phyloP scores from a whole-genome alignment of 2,797 vertebrate genomes.

The Argyrosomus regius region DNA sequence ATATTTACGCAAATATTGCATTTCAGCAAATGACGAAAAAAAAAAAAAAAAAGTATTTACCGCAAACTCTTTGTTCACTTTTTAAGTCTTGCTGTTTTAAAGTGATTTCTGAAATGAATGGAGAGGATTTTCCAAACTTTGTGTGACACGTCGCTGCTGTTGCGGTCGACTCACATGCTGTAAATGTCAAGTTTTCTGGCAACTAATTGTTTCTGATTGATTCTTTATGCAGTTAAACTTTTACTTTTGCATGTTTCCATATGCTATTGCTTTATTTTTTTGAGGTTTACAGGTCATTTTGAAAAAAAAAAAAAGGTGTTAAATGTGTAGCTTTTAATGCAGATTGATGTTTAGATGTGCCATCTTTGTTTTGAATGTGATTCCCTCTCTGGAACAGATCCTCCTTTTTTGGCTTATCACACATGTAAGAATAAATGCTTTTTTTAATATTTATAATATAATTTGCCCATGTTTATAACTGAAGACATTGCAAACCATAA shows the following conservation, averaged over 20 bases:
- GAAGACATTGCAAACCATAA: constrained; percentile 63
- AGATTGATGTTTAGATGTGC: constrained; percentile 61
- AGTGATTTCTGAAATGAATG: constrained; percentile 30
- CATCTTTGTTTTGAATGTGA: constrained; percentile 44
- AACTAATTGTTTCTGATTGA: constrained; percentile 11
- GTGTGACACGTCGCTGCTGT: constrained; percentile 26
- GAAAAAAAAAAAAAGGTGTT: constrained; percentile 23
- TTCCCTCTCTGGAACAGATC: constrained; percentile 31
- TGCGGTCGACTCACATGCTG: constrained; percentile 33
- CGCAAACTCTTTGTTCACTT: constrained; percentile 42
- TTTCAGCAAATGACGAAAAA: constrained; percentile 54
- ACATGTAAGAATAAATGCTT: constrained; percentile 46
- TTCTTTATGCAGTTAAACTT: constrained; percentile 26
- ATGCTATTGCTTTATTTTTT: constrained; percentile 39
- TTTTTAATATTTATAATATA: constrained; percentile 62
- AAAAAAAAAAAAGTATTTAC: constrained; percentile 40
- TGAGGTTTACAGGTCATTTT: constrained; percentile 41
- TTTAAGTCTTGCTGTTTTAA: constrained; percentile 35
- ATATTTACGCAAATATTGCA: constrained; percentile 57
- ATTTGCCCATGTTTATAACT: constrained; percentile 69
- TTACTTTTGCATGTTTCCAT: constrained; percentile 64
- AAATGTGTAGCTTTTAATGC: constrained; percentile 47
- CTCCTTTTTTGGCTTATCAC: constrained; percentile 47
- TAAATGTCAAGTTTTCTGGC: constrained; percentile 50
- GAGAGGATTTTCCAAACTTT: constrained; percentile 23